Percentiles rank a stretch among this genome's conserved stretches.
phyloP scores from a whole-genome alignment of 2,797 vertebrate genomes.

The Moxostoma hubbsi region DNA sequence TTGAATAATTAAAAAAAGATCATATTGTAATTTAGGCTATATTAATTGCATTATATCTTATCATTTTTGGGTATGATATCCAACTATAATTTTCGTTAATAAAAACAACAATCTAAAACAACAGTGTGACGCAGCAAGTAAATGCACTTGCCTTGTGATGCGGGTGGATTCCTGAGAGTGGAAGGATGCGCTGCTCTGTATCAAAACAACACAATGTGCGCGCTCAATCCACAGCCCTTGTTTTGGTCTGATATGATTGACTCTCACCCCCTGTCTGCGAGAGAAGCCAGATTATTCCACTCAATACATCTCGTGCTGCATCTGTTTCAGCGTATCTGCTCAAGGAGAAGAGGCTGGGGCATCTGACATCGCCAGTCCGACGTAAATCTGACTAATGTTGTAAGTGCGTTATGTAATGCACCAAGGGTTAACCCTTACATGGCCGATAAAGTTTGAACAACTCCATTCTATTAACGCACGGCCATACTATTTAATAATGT shows the following conservation, averaged over 20 bases:
- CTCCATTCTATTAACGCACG: neutral
- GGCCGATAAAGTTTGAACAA: neutral
- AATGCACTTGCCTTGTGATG: constrained; percentile 56
- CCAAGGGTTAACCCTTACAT: constrained; percentile 64
- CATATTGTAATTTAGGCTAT: neutral
- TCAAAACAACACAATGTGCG: constrained; percentile 11
- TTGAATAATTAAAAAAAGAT: neutral
- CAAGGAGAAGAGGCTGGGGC: constrained; percentile 8
- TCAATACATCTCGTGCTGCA: constrained; percentile 6
- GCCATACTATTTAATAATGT: neutral
- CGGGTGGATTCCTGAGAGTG: constrained; percentile 15
- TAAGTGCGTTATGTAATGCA: constrained; percentile 74
- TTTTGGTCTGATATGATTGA: constrained; percentile 15
- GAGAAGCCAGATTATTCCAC: constrained; percentile 8
- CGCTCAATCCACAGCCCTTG: neutral
- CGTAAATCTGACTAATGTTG: constrained; percentile 57
- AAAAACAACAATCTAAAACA: neutral
- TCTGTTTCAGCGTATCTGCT: constrained; percentile 11
- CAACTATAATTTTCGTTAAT: neutral
- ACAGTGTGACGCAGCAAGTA: constrained; percentile 56
- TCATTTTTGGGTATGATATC: too few species aligned
- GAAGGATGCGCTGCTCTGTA: constrained; percentile 37
- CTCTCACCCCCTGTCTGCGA: constrained; percentile 11
- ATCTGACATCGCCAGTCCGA: constrained; percentile 53
- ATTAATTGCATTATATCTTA: too few species aligned